phyloP scores from a whole-genome alignment of 2,888 invertebrate species.

The Limnephilus lunatus region DNA sequence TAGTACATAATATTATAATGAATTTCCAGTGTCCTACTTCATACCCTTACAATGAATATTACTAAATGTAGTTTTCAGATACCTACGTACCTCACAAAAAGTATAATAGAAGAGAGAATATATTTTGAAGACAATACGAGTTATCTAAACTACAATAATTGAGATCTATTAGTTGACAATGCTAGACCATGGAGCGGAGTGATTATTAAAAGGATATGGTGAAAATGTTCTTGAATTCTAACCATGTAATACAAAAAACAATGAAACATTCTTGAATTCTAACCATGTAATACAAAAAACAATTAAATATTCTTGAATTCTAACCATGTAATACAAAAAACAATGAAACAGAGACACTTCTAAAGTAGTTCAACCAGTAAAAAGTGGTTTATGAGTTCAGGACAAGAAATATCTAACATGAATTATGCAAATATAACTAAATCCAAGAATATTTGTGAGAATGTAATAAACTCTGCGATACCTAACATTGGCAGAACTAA shows the following conservation, averaged over 20 bases:
- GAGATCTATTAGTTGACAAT: too few relatives aligned
- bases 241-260: not conserved
- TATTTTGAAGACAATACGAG: not conserved
- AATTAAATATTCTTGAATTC: not conserved
- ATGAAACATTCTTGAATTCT: not conserved
- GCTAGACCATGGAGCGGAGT: not conserved
- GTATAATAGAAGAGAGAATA: not conserved
- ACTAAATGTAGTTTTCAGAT: not conserved
- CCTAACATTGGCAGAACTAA: not conserved
- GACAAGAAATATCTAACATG: not conserved
- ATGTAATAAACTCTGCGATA: not conserved
- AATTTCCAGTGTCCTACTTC: not conserved
- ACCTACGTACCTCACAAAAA: not conserved
- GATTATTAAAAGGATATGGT: not conserved
- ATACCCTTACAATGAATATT: not conserved
- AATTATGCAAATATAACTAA: not conserved
- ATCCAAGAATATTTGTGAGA: not conserved
- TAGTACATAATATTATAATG: not conserved
- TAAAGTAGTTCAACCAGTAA: not conserved
- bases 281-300: not conserved
- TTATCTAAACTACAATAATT: not conserved
- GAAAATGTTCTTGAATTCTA: not conserved
- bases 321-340: not conserved
- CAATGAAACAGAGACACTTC: not conserved
- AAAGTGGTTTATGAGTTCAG: not conserved